phyloP scores from a whole-genome alignment of 2,888 invertebrate genomes.

The Candidula unifasciata region DNA sequence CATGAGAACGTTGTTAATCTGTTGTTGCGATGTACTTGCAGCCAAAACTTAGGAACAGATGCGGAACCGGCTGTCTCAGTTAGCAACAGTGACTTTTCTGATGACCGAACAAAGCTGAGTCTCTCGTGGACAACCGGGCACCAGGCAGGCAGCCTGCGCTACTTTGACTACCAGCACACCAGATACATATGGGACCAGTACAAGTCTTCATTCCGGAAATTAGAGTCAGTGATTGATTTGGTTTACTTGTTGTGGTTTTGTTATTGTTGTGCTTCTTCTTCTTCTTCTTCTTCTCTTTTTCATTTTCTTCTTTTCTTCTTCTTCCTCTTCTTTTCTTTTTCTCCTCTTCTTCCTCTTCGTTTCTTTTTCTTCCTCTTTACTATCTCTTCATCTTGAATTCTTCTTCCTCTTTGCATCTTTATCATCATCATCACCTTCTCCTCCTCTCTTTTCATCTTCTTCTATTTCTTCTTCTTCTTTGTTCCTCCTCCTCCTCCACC shows the following conservation, averaged over 20 bases:
- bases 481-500: no score
- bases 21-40: not conserved
- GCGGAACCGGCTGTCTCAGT: not conserved
- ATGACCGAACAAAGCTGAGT: constrained; percentile 37
- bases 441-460: no score
- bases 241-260: not conserved
- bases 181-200: constrained; percentile 74
- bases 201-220: constrained; percentile 60
- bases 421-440: no score
- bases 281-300: not conserved
- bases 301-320: no score
- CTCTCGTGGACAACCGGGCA: constrained; percentile 18
- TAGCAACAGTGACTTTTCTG: constrained; percentile 7
- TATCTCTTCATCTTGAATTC: no score
- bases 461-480: no score
- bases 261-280: not conserved
- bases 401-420: no score
- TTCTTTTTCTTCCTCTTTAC: no score
- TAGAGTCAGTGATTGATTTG: constrained; percentile 64
- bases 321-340: no score
- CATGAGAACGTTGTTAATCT: not conserved
- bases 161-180: constrained; percentile 74
- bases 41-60: not conserved
- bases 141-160: constrained; percentile 54
- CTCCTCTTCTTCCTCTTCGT: no score